phyloP scores from a whole-genome alignment of 1,140 invertebrate genomes.

The Harlomillsia oculata region DNA sequence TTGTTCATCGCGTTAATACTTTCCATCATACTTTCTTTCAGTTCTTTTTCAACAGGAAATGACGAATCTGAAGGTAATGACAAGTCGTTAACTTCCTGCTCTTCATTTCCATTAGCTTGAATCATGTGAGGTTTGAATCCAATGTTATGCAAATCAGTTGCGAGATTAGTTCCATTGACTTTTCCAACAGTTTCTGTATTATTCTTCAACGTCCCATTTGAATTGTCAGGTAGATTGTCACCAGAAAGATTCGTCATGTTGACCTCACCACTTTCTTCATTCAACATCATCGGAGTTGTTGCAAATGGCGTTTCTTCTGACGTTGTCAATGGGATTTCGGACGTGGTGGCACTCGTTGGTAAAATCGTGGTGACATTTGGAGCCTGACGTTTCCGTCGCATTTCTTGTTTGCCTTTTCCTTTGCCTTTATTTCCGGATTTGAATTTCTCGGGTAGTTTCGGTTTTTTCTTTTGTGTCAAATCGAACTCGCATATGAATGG shows the following conservation, averaged over 20 bases:
- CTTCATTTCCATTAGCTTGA: background rate
- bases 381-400: too few species aligned
- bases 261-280: background rate
- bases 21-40: too few species aligned
- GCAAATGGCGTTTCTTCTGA: background rate
- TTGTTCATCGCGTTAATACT: background rate
- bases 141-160: slow-evolving; percentile 8
- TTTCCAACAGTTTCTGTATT: too few species aligned
- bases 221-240: too few species aligned
- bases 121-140: slow-evolving; percentile 11
- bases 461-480: background rate
- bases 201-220: too few species aligned
- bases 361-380: background rate
- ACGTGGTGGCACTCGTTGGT: background rate
- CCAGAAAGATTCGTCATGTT: too few species aligned
- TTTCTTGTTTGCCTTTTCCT: background rate
- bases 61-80: too few species aligned
- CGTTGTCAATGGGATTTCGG: background rate
- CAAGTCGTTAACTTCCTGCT: too few species aligned
- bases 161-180: background rate
- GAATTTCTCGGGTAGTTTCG: background rate
- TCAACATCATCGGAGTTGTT: background rate
- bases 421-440: background rate
- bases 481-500: slow-evolving; percentile 35
- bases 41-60: too few species aligned